phyloP scores from a whole-genome alignment of 2,888 invertebrate genomes.

The Tyria jacobaeae region DNA sequence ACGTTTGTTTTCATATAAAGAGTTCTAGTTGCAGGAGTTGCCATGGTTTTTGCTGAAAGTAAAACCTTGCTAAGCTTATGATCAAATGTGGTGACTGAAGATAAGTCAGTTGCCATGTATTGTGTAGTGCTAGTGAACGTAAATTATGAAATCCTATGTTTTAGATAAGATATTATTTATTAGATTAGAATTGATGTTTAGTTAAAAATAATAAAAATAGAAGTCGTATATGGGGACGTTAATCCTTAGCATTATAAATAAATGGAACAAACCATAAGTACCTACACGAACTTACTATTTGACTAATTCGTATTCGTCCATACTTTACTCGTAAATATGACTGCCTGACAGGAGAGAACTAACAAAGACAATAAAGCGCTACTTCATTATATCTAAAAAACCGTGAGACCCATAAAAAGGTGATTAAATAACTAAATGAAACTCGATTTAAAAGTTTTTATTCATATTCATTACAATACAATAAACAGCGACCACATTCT shows the following conservation, averaged over 20 bases:
- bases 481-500: constrained; percentile 59
- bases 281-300: background rate
- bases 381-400: constrained; percentile 41
- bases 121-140: too few species aligned
- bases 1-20: too few species aligned
- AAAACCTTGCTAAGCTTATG: too few species aligned
- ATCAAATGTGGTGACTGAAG: too few species aligned
- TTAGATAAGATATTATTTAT: too few species aligned
- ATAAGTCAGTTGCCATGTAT: too few species aligned
- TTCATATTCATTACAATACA: constrained; percentile 52
- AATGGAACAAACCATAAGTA: background rate
- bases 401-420: constrained; percentile 21
- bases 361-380: constrained; percentile 34
- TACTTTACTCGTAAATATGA: constrained; percentile 30
- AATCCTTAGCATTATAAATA: background rate
- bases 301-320: background rate
- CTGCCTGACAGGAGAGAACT: constrained; percentile 37
- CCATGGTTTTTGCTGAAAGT: too few species aligned
- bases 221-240: background rate
- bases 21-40: too few species aligned
- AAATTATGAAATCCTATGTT: too few species aligned
- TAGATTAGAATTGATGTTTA: too few species aligned
- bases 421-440: constrained; percentile 32
- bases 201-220: background rate
- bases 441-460: constrained; percentile 27